phyloP scores from a whole-genome alignment of 2,797 vertebrate genomes.

The Brachyrhaphis roseni region DNA sequence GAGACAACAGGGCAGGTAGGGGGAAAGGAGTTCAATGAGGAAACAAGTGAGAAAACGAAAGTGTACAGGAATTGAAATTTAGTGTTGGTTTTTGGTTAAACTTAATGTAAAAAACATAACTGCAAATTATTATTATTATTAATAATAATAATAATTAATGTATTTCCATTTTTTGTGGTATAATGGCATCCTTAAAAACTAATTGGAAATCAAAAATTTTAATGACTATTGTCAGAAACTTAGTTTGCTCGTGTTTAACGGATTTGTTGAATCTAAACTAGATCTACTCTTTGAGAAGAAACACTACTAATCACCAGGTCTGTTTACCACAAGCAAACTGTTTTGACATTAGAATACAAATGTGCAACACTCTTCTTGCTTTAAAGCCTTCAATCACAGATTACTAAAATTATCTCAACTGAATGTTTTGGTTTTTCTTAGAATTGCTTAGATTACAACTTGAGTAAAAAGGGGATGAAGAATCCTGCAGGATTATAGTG shows the following conservation, averaged over 20 bases:
- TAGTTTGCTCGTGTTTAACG: background rate
- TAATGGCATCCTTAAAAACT: background rate
- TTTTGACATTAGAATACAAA: background rate
- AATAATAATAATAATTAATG: no score
- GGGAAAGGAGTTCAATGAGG: slow-evolving; percentile 1
- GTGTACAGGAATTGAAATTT: background rate
- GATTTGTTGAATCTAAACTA: background rate
- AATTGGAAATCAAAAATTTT: background rate
- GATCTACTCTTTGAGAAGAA: background rate
- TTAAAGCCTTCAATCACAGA: background rate
- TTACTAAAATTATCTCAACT: background rate
- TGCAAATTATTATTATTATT: background rate
- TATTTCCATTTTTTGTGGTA: no score
- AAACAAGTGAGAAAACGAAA: background rate
- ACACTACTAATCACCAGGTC: background rate
- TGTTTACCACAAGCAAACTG: background rate
- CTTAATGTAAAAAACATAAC: background rate
- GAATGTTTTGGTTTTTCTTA: background rate
- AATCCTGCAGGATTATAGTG: background rate
- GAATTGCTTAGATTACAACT: background rate
- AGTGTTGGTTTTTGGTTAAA: background rate
- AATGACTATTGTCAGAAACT: background rate
- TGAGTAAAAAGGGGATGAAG: background rate
- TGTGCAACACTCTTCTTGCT: background rate
- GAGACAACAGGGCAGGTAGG: slow-evolving; percentile 13